Evolutionary conservation across 2,797 vertebrate genomes (phyloP), one percentile per base, ranked within the genome.

Genomic region (Columba guinea): DNA sequence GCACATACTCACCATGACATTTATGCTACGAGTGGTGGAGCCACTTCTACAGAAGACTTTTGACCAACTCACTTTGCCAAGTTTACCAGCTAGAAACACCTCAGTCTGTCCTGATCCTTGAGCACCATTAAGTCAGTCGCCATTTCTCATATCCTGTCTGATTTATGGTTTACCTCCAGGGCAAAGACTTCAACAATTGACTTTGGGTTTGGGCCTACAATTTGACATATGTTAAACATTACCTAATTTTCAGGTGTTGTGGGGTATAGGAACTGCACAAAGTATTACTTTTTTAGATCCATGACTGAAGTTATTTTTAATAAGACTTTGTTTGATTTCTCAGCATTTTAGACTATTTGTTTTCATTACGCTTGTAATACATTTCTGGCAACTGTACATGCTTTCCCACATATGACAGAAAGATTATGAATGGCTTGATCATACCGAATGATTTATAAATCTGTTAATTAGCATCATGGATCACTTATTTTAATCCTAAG

Each of bases 161-260:
- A 95, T 96, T 90, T 93, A 96, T n/a, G 27, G 48, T 78, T 96
- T 94, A 92, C 84, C 95, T 94, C 93, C 62, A 89, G 93, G 96
- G 92, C 93, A 96, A 96, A 91, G 75, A 34, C 88, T 95, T 89
- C 84, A 82, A 62, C 94, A 95, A 91, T 26, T 90, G 78, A 92
- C 53, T 94, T 93, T 87, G 87, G 60, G 89, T 65, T 96, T 84
- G 86, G 69, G 68, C 69, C 88, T 93, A 74, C 88, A 87, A 39
- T 68, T 75, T 64, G 81, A 95, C 86, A 89, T 89, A 87, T 94
- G 91, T 93, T 96, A 94, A 93, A 83, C 92, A 97, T 93, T 95
- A 95, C 93, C 78, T 94, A 94, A 96, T 96, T 96, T 95, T 96
- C 94, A 97, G 94, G 94, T 96, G 95, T 80, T 71, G 34, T 65